Evolutionary conservation across 23 tunicate species (phyloP).

Genomic region (Ciona savignyi): DNA sequence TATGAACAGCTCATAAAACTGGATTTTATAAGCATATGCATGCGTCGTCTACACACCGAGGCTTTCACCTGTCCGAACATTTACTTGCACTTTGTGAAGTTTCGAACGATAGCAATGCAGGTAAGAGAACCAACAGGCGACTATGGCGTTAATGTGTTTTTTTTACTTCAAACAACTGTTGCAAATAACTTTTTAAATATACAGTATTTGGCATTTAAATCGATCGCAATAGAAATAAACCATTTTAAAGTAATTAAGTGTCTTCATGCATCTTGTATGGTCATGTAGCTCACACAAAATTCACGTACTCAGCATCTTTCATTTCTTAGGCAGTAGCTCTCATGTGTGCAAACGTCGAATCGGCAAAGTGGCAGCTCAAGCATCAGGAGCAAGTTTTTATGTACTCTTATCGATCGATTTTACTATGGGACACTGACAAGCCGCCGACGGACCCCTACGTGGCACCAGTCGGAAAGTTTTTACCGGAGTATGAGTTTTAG

Average conservation of each 20-base stretch:
- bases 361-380: slow-evolving; percentile 30
- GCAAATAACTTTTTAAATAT: background rate
- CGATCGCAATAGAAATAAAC: too few species aligned
- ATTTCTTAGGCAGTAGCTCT: slow-evolving; percentile 92
- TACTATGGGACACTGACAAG: slow-evolving; percentile 69
- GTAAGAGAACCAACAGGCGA: slow-evolving; percentile 5
- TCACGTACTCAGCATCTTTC: too few species aligned
- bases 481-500: slow-evolving; percentile 94
- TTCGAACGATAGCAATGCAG: slow-evolving; percentile 98
- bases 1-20: slow-evolving; percentile 37
- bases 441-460: slow-evolving; percentile 81
- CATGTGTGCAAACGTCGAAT: slow-evolving; percentile 65
- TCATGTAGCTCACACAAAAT: too few species aligned
- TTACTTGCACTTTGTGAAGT: slow-evolving; percentile 78
- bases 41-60: slow-evolving; percentile 42
- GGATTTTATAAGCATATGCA: slow-evolving; percentile 58
- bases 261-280: background rate
- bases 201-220: too few species aligned
- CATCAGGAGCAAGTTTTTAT: slow-evolving; percentile 36
- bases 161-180: background rate
- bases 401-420: slow-evolving; percentile 52
- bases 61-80: slow-evolving; percentile 14
- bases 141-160: background rate
- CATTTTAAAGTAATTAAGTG: too few species aligned
- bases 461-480: slow-evolving; percentile 92